Evolutionary conservation across 2,113 vertebrate species (phyloP).

Genomic region (Eudyptes chrysolophus): DNA sequence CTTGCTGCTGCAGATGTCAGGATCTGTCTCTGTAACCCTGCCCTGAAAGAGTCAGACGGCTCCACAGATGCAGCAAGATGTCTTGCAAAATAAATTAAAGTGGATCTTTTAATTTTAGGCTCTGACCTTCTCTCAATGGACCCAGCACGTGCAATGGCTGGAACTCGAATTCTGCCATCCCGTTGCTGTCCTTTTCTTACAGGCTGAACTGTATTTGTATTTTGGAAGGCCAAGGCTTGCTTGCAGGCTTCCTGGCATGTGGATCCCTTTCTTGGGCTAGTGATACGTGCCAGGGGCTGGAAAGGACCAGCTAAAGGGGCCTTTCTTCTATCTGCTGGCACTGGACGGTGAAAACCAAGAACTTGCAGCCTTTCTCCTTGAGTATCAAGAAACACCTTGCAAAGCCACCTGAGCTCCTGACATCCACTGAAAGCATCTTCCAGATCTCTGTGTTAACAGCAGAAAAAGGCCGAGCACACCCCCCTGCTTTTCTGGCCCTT

Average conservation of each 20-base stretch:
- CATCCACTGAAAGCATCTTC: background rate
- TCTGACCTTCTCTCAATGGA: background rate
- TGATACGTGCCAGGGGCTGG: background rate
- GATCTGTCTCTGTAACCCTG: slow-evolving; percentile 13
- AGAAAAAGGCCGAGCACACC: accelerated
- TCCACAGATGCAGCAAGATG: background rate
- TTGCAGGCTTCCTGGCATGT: background rate
- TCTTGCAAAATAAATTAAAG: background rate
- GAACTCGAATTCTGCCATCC: background rate
- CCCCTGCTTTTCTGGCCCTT: background rate
- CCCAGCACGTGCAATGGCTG: background rate
- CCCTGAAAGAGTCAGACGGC: background rate
- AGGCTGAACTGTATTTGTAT: background rate
- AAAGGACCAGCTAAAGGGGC: background rate
- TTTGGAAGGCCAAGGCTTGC: background rate
- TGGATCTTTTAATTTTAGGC: background rate
- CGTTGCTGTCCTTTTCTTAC: accelerated
- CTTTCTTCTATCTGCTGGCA: background rate
- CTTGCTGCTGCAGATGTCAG: slow-evolving; percentile 31
- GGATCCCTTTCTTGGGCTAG: background rate
- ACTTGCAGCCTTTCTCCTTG: background rate
- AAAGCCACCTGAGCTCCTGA: background rate
- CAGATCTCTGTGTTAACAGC: background rate
- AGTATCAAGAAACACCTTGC: background rate
- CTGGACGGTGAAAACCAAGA: background rate